Evolutionary conservation across 1,140 invertebrate species (phyloP), one percentile per base, ranked within the genome.

Genomic region (Solenopsis invicta): DNA sequence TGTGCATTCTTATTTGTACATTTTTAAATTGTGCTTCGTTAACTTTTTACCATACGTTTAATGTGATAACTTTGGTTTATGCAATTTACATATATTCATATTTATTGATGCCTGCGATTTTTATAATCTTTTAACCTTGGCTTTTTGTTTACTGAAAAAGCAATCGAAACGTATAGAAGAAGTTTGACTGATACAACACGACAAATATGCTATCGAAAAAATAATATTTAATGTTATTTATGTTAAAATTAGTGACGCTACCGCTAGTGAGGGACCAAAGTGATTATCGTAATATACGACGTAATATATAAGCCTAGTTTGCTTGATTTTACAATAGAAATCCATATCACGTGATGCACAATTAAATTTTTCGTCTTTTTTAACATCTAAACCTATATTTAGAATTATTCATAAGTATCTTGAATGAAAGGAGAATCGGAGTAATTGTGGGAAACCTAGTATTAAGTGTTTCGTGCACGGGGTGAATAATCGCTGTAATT

Each of bases 401-500:
- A 52, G 12, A 80, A 67, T 80, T 67, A 80, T 50, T 52, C 9
- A 24, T 29, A 67, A 52, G 45, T 8, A 72, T n/a, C 12, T 81
- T 21, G 37, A 34, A 72, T 13, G 59, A 81, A 56, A 56, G 37
- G 18, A 50, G 10, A 78, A 69, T 69, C 16, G 4, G 48, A 59
- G 48, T 45, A 52, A 81, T 29, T 41, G 21, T 41, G 18, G 9
- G 24, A 10, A 45, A 56, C 50, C 34, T 41, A 59, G 34, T 45
- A 71, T 69, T 80, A 56, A 56, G 10, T 45, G 50, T 71, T 81
- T 37, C 37, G 37, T 81, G 78, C 78, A 72, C 52, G 66, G 16
- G 13, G 66, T 37, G 12, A 81, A 81, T 81, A 72, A 81, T 81
- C 56, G 50, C 66, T 72, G 50, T 41, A 81, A 81, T 81, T 69